These are phyloP conservation scores for Periophthalmodon schlosseri DNA, from an alignment of 2,113 vertebrate genomes.

Conservation along the genomic window DNA sequence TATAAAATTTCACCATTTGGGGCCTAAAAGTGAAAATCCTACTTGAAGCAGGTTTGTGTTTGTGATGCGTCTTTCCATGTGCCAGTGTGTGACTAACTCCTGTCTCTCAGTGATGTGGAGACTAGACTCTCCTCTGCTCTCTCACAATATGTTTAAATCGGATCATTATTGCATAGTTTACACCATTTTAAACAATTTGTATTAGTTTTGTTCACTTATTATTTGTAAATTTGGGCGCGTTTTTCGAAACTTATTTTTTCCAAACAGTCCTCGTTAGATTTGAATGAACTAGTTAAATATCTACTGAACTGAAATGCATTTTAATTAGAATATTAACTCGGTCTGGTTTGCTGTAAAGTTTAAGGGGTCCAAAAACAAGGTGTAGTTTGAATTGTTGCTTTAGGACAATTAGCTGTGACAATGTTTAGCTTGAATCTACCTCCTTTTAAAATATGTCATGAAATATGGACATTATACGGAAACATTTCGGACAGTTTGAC, in stretches of 20 bases:
- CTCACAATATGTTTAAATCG: background rate
- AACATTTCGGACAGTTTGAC: background rate
- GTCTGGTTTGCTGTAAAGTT: background rate
- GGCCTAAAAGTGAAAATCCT: conserved; percentile 28
- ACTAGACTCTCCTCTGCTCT: conserved; percentile 4
- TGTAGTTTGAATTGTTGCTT: background rate
- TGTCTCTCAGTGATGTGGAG: conserved; percentile 21
- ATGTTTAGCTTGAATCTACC: background rate
- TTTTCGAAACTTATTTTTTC: background rate
- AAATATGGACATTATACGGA: no score
- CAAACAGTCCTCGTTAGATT: background rate
- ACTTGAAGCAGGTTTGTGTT: conserved; percentile 47
- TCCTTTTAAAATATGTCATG: background rate
- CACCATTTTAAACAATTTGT: conserved; percentile 11
- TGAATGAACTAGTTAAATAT: background rate
- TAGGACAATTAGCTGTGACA: background rate
- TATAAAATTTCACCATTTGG: conserved; percentile 15
- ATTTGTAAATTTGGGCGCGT: conserved; percentile 12
- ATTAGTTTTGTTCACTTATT: conserved; percentile 13
- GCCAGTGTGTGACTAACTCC: conserved; percentile 54
- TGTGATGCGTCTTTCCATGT: conserved; percentile 42
- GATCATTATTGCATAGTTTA: no score
- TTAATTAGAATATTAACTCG: background rate
- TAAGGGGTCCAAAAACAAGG: background rate
- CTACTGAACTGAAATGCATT: background rate